Evolutionary conservation across 1,140 invertebrate species (phyloP), one percentile per base, ranked within the genome.

Genomic region (Polypedilum pembai): DNA sequence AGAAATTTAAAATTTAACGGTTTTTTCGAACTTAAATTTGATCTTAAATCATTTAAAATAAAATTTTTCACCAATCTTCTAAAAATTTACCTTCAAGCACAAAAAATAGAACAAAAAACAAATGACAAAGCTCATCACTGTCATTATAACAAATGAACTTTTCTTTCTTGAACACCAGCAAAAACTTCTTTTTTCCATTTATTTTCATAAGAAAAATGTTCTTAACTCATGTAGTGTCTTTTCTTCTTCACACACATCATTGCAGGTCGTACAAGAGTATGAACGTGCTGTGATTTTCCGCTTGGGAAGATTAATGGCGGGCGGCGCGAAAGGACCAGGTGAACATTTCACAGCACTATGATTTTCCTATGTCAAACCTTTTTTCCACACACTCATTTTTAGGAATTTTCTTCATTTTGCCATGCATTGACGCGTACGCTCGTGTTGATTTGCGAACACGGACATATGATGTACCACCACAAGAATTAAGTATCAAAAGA

Each of bases 371-470:
- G 20, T 17, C 74, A 74, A 75, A 66, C 56, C 20, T 63, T 66
- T 66, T 41, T 20, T 56, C 33, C 77, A 76, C 76, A 79, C 80
- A 33, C 24, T 33, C 1, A 33, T 33, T 33, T 33, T 33, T 41
- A 93, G 91, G 91, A n/a, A 94, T 96, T 75, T 96, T 98, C 84
- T 98, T 98, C 83, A 93, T 97, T 41, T 84, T 97, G 74, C 95
- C 95, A 0, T 98, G 95, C 83, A 94, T 98, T 78, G 96, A 98
- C 80, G 91, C 90, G 20, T 97, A 96, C 79, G 91, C 92, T 15
- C 91, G 94, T 72, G 94, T 95, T 7, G 95, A 98, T 82, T 84
- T 98, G 72, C 88, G 95, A 76, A 94, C 92, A 7, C 87, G 94
- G 75, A 95, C 94, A 0, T 97, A 97, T 80, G 95, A 97, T 80